Base-by-base conservation (phyloP, 2,113 vertebrate species). In the Nicator chloris region DNA sequence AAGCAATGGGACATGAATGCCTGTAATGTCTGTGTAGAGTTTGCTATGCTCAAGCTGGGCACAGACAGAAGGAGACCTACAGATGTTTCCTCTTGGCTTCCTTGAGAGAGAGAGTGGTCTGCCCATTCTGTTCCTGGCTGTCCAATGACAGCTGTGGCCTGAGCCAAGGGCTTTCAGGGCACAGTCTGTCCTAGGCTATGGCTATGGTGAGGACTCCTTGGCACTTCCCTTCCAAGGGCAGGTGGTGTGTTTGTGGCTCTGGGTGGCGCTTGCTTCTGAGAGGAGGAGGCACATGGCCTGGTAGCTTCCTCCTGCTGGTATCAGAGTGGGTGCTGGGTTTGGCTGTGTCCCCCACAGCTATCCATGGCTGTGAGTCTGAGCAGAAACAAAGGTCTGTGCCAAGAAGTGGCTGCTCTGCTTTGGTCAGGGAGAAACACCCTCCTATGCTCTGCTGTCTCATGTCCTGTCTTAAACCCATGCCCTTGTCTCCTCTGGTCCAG, bases 241-340 rank as follows among this genome's bases (percentile, higher is more conserved):
- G 47, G 80, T 5, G 2, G 24, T 82, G 44, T 1, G 0, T 59
- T 45, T 66, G 57, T 2, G 1, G 80, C 69, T 72, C 23, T 44
- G 57, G 22, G 40, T 64, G 72, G 26, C 22, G 16, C 45, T 64
- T 40, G 42, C 47, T 88, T 76, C 73, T 56, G 26, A 33, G 68
- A 56, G 35, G 23, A 66, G 51, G 33, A 21, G 31, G 28, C 15
- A 42, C 27, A 2, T 18, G 23, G 37, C n/a, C 40, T 8, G 1
- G 49, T 47, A 49, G 31, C 39, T 80, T 30, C 57, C 16, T 73
- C 8, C 37, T 60, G 42, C 66, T 0, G 0, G 27, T 57, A 22
- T 19, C 59, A 11, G 45, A n/a, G 64, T 1, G 1, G 33, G 35
- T 0, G 0, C 68, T 2, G 4, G 5, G 6, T n/a, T 76, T 4